Conservation (phyloP, 2,888 invertebrate genomes). For the Drosophila anomelani region DNA sequence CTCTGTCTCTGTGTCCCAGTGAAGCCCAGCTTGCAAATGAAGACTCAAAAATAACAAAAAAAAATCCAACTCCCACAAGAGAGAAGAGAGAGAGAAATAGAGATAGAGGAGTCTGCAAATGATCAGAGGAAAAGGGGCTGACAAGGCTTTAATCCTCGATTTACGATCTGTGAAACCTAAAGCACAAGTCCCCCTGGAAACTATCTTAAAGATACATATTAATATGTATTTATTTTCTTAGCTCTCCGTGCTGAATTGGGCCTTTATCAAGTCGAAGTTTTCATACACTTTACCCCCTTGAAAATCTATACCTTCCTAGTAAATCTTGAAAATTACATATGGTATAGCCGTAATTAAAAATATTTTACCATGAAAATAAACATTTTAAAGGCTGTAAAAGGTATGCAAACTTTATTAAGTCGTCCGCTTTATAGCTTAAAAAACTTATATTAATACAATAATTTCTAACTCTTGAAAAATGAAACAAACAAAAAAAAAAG, state of each 20-base stretch:
- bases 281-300: not conserved
- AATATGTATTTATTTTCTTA: not conserved
- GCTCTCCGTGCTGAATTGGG: not conserved
- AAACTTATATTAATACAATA: not conserved
- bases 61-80: not conserved
- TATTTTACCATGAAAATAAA: no score
- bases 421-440: no score
- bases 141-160: not conserved
- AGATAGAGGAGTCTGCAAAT: slow-evolving; percentile 2
- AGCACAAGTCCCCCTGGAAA: not conserved
- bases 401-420: no score
- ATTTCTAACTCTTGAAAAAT: not conserved
- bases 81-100: not conserved
- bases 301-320: not conserved
- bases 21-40: not conserved
- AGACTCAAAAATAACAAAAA: not conserved
- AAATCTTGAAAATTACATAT: not conserved
- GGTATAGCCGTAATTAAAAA: no score
- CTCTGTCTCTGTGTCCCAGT: not conserved
- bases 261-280: no score
- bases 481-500: not conserved
- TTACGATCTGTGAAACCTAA: not conserved
- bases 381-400: no score
- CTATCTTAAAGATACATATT: not conserved
- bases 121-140: not conserved